Base-by-base conservation (phyloP, 2,113 vertebrate species). In the Mastomys natalensis region DNA sequence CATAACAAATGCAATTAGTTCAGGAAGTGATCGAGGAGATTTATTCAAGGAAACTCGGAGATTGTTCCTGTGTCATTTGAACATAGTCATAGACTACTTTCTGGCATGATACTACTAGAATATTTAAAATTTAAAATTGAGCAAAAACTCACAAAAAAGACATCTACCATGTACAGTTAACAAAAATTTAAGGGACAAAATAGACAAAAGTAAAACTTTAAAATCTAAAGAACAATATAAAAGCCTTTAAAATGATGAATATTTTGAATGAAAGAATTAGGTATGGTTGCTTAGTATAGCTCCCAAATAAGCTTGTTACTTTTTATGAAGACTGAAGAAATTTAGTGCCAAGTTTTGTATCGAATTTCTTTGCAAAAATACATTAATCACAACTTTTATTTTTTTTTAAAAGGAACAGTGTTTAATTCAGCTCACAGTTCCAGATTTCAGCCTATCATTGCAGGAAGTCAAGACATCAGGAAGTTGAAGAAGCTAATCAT, bases 311-410 rank as follows among this genome's bases (percentile, higher is more conserved):
- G 1, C 62, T 73, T 80, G n/a, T 51, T 80, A 31, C 76, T 53
- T 95, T 95, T 90, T 78, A 87, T 53, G 40, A 81, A 91, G 45
- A 17, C 37, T 66, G 73, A 89, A 19, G 34, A 93, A 29, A 40
- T 22, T 53, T 53, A 62, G 40, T 10, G 34, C 15, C 55, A 85
- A 87, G 3, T 91, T 93, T 34, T 81, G 89, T n/a, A 81, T 95
- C 34, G 22, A 90, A 19, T n/a, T 19, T 81, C 84, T 91, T 89
- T 70, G 26, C 21, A 66, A 48, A 89, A 43, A 21, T 88, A 84
- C 89, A 84, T 29, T 90, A 60, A 45, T 53, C 29, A 72, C 51
- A 93, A 11, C 16, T 37, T 78, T 77, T 64, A 26, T 43, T 16
- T 3, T n/a, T 7, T 78, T 19, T 78, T 26, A 6, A 51, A 51